Conservation (phyloP, 2,113 vertebrate genomes). For the Lamprotornis superbus region DNA sequence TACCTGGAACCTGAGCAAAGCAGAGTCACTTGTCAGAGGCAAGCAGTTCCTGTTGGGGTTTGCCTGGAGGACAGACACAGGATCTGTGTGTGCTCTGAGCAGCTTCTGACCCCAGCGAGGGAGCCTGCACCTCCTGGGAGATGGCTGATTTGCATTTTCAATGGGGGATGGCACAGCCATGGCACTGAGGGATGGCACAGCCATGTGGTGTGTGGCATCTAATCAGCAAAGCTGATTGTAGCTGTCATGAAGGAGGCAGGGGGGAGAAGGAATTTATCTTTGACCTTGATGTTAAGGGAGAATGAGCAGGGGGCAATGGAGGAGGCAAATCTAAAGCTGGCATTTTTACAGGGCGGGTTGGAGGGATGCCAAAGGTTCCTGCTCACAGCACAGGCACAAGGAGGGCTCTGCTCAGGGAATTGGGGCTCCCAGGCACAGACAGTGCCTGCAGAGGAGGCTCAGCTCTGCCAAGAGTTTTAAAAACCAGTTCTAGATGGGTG, state of each 20-base stretch:
- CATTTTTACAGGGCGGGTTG: background rate
- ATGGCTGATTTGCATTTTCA: background rate
- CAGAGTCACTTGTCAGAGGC: background rate
- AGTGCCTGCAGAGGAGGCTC: background rate
- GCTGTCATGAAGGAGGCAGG: background rate
- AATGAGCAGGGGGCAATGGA: background rate
- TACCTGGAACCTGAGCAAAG: background rate
- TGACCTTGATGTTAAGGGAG: background rate
- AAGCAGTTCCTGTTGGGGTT: background rate
- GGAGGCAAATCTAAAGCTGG: background rate
- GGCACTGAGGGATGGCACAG: no score
- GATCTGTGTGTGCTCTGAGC: background rate
- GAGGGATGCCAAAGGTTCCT: background rate
- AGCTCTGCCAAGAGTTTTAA: background rate
- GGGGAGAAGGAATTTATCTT: background rate
- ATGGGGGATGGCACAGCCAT: no score
- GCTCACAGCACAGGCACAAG: background rate
- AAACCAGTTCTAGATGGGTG: background rate
- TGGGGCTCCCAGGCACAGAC: background rate
- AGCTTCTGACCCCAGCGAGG: background rate
- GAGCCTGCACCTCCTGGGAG: background rate
- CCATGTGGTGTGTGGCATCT: background rate
- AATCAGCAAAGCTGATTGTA: background rate
- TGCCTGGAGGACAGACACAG: background rate
- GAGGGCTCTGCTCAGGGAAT: fast-evolving